Conservation (phyloP, 1,140 invertebrate species). For the Zaprionus nigranus region DNA sequence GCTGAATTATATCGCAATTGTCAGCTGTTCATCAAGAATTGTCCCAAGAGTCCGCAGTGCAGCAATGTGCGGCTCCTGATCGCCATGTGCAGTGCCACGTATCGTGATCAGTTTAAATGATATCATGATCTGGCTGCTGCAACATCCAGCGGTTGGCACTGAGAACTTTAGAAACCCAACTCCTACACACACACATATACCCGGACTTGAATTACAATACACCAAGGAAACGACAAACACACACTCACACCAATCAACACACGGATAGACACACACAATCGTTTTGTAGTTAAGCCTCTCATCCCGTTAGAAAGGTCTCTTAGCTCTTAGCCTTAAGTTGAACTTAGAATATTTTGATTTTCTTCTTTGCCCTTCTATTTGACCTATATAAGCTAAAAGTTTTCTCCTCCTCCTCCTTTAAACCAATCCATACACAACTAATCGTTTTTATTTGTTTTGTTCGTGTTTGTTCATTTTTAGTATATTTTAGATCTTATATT, state of each 20-base stretch:
- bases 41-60: constrained; percentile 89
- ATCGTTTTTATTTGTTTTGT: constrained; percentile 55
- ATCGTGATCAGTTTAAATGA: constrained; percentile 80
- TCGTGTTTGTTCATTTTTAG: constrained; percentile 55
- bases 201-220: constrained; percentile 14
- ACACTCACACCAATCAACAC: constrained; percentile 15
- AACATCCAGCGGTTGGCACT: constrained; percentile 57
- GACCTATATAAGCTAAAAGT: constrained; percentile 22
- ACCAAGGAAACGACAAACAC: constrained; percentile 15
- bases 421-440: constrained; percentile 4
- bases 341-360: constrained; percentile 20
- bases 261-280: constrained; percentile 9
- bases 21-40: constrained; percentile 88
- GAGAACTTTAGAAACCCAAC: constrained; percentile 27
- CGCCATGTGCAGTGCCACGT: constrained; percentile 86
- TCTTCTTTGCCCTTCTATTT: constrained; percentile 3
- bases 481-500: constrained; percentile 49
- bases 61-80: constrained; percentile 91
- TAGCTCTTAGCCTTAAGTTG: constrained; percentile 41
- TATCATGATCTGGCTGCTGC: constrained; percentile 58
- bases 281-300: constrained; percentile 53
- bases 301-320: constrained; percentile 32
- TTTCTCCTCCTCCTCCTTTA: constrained; percentile 15
- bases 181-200: constrained; percentile 24
- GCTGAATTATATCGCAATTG: constrained; percentile 91